Percentiles rank a stretch among this genome's conserved stretches.
These are phyloP conservation scores for Enhydra lutris DNA, from an alignment of 2,113 vertebrate genomes.

Conservation along the genomic window DNA sequence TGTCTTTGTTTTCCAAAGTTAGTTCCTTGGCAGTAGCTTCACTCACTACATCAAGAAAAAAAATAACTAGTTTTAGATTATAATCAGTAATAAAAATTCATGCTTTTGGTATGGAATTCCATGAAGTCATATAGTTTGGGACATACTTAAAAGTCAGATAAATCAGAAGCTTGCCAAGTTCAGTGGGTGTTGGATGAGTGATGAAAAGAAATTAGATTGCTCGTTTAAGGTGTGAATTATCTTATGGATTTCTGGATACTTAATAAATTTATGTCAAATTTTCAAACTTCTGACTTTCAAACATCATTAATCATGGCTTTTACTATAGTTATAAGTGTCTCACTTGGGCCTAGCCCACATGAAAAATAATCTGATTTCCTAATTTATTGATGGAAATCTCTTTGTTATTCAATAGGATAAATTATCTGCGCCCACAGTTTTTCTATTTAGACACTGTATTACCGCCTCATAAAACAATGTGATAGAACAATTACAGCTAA, in stretches of 20 bases:
- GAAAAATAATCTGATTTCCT: slow-evolving; percentile 62
- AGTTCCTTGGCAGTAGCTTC: slow-evolving; percentile 56
- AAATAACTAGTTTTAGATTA: slow-evolving; percentile 54
- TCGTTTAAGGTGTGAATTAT: not conserved
- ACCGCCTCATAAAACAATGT: slow-evolving; percentile 63
- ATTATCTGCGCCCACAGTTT: slow-evolving; percentile 48
- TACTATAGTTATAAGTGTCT: slow-evolving; percentile 37
- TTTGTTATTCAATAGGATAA: slow-evolving; percentile 54
- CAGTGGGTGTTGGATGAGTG: not conserved
- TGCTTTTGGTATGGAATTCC: not conserved
- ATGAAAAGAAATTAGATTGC: slow-evolving; percentile 16
- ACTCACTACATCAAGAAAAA: slow-evolving; percentile 22
- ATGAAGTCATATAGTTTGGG: not conserved
- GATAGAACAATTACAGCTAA: slow-evolving; percentile 35
- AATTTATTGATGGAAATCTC: slow-evolving; percentile 54
- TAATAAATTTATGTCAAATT: slow-evolving; percentile 42
- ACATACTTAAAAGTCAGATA: not conserved
- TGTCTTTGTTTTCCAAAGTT: slow-evolving; percentile 43
- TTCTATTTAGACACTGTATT: slow-evolving; percentile 55
- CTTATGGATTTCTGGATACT: slow-evolving; percentile 10
- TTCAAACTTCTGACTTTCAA: slow-evolving; percentile 25
- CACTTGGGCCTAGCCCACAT: not conserved
- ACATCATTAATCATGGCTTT: slow-evolving; percentile 55
- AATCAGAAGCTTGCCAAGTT: not conserved
- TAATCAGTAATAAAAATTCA: slow-evolving; percentile 32